Evolutionary conservation across 2,888 invertebrate species (phyloP).

Genomic region (Tipula unca): DNA sequence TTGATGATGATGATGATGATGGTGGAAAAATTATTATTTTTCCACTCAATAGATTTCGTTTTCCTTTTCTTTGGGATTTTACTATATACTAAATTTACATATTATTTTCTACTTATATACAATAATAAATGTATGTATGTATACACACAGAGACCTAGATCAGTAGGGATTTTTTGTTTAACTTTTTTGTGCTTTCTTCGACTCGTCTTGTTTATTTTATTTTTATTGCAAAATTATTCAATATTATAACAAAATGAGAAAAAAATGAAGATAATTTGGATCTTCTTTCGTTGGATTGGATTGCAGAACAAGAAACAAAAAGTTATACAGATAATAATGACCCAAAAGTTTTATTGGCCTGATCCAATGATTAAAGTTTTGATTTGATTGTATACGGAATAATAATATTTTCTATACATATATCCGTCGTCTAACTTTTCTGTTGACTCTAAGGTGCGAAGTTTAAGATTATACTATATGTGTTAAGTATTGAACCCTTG

Average conservation of each 20-base stretch:
- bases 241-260: not conserved
- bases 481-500: not conserved
- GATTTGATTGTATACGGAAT: not conserved
- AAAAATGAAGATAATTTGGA: slow-evolving; percentile 2
- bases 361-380: slow-evolving; percentile 8
- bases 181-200: not conserved
- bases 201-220: not conserved
- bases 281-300: not conserved
- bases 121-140: not conserved
- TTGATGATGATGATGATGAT: not conserved
- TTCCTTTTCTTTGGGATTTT: not conserved
- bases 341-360: slow-evolving; percentile 14
- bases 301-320: not conserved
- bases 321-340: not conserved
- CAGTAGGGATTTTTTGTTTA: not conserved
- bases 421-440: not conserved
- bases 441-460: slow-evolving; percentile 8
- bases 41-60: not conserved
- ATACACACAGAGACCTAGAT: not conserved
- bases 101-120: not conserved
- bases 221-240: not conserved
- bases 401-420: not conserved
- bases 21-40: slow-evolving; percentile 8
- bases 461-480: not conserved
- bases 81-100: not conserved